Conservation (phyloP, 1,140 invertebrate genomes). For the Caenorhabditis elegans region WBcel235 BX284606.5:5475001-5475500, state of each 20-base stretch:
- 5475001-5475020: not conserved
- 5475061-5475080: not conserved
- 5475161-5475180: not conserved
- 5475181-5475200: not conserved
- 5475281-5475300: slow-evolving; percentile 29
- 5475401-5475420: slow-evolving; percentile 3
- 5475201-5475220: not conserved
- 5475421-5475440: not conserved
- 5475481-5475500: slow-evolving; percentile 1
- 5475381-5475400: slow-evolving; percentile 28
- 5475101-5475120: slow-evolving; percentile 21
- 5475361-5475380: slow-evolving; percentile 27
- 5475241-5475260: slow-evolving; percentile 23
- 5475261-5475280: slow-evolving; percentile 1
- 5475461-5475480: slow-evolving; percentile 17
- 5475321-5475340: slow-evolving; percentile 17
- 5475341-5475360: slow-evolving; percentile 10
- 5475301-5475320: slow-evolving; percentile 21
- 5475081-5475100: not conserved
- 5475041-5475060: not conserved
- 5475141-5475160: slow-evolving; percentile 31
- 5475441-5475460: not conserved
- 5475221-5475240: slow-evolving; percentile 15
- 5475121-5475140: not conserved
- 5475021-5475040: not conserved